These are phyloP conservation scores for Telenomus remus DNA, from an alignment of 1,140 invertebrate genomes.

Conservation along the genomic window DNA sequence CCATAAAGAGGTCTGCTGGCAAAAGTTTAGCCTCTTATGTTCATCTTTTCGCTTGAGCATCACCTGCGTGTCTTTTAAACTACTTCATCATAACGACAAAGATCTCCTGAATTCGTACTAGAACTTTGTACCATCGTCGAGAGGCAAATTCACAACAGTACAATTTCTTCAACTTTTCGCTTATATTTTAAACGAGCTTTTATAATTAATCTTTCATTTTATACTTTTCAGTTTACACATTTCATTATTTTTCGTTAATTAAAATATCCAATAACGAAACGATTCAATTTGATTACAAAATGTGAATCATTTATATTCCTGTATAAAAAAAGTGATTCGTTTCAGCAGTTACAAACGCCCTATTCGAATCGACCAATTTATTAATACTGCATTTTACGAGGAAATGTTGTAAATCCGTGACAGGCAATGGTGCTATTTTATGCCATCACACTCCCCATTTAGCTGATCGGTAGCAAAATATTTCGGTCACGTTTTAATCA, in stretches of 20 bases:
- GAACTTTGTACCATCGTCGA: constrained; percentile 21
- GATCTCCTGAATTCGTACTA: constrained; percentile 38
- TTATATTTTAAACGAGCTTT: too few relatives aligned
- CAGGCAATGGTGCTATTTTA: not conserved
- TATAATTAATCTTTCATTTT: too few relatives aligned
- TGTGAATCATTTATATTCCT: not conserved
- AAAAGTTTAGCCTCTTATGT: constrained; percentile 17
- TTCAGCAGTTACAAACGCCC: not conserved
- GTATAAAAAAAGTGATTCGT: constrained; percentile 34
- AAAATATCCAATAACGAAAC: too few relatives aligned
- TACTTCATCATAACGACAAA: constrained; percentile 46
- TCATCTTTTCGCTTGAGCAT: constrained; percentile 38
- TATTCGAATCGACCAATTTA: constrained; percentile 24
- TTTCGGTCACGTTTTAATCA: too few relatives aligned
- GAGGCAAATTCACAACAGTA: constrained; percentile 24
- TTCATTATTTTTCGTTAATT: too few relatives aligned
- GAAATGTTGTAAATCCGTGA: constrained; percentile 49
- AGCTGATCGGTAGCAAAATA: too few relatives aligned
- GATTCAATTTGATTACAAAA: too few relatives aligned
- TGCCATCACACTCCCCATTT: constrained; percentile 1
- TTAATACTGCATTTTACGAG: constrained; percentile 38
- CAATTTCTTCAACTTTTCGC: too few relatives aligned
- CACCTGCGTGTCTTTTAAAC: constrained; percentile 53
- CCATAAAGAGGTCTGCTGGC: constrained; percentile 55
- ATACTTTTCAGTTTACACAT: too few relatives aligned